A percentile compares a stretch with the other conserved stretches of the same genome.
Evolutionary conservation across 2,888 invertebrate species (phyloP).

Genomic region (Hydrotaea cyrtoneurina): DNA sequence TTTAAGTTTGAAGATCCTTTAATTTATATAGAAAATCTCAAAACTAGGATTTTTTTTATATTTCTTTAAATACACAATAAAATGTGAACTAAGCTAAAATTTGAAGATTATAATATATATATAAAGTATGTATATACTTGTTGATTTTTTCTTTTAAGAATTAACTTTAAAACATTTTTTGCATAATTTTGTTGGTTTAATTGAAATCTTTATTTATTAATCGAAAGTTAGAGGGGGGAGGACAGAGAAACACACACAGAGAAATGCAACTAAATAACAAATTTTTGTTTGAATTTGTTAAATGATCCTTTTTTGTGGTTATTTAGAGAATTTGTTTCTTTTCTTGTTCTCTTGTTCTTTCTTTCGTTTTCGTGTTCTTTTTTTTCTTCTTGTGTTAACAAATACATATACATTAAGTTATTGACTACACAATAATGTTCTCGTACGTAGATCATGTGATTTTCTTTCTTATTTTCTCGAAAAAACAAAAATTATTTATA

Average conservation of each 20-base stretch:
- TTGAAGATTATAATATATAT: background rate
- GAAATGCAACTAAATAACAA: constrained; percentile 66
- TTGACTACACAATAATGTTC: constrained; percentile 48
- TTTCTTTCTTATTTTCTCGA: too few relatives aligned
- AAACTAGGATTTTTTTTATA: background rate
- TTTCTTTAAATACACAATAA: constrained; percentile 19
- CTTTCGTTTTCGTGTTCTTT: constrained; percentile 24
- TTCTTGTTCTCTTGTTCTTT: constrained; percentile 6
- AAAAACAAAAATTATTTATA: constrained; percentile 61
- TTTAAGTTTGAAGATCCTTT: background rate
- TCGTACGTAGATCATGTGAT: constrained; percentile 48
- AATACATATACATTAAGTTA: constrained; percentile 57
- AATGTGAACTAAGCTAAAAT: constrained; percentile 30
- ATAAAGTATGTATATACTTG: background rate
- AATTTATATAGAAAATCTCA: constrained; percentile 30
- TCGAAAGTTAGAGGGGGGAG: constrained; percentile 34
- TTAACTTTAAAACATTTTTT: constrained; percentile 22
- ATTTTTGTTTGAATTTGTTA: constrained; percentile 38
- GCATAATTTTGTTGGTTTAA: constrained; percentile 33
- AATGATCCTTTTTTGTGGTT: background rate
- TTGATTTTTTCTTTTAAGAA: constrained; percentile 16
- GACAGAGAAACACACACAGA: constrained; percentile 55
- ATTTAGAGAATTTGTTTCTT: too few relatives aligned
- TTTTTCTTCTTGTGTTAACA: constrained; percentile 46
- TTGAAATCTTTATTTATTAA: constrained; percentile 47